Evolutionary conservation across 2,888 invertebrate species (phyloP).

Genomic region (Tinea pellionella): DNA sequence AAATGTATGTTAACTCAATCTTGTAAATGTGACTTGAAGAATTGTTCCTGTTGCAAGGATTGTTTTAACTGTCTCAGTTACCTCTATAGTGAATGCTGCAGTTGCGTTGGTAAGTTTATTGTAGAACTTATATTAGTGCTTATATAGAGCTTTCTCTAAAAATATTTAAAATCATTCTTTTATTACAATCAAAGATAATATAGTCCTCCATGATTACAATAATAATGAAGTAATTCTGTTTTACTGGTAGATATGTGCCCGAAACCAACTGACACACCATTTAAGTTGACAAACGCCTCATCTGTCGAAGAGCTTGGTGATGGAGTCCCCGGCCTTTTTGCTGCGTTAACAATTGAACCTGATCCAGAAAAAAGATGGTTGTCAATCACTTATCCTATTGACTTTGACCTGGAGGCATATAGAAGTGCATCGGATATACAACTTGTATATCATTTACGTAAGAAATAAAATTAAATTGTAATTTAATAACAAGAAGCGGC

Average conservation of each 20-base stretch:
- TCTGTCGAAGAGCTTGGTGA: slow-evolving; percentile 88
- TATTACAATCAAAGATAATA: too few relatives aligned
- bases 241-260: slow-evolving; percentile 83
- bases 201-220: too few relatives aligned
- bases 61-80: slow-evolving; percentile 91
- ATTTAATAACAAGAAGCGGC: too few relatives aligned
- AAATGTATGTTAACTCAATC: slow-evolving; percentile 97
- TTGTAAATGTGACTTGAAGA: slow-evolving; percentile 93
- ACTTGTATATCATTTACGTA: slow-evolving; percentile 78
- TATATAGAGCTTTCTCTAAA: too few relatives aligned
- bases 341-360: slow-evolving; percentile 81
- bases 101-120: slow-evolving; percentile 89
- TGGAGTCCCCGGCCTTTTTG: slow-evolving; percentile 85
- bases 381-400: slow-evolving; percentile 84
- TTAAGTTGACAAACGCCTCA: slow-evolving; percentile 79
- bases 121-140: too few relatives aligned
- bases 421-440: slow-evolving; percentile 76
- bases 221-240: too few relatives aligned
- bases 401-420: slow-evolving; percentile 75
- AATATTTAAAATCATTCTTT: too few relatives aligned
- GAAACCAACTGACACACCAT: slow-evolving; percentile 81
- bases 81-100: slow-evolving; percentile 94
- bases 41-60: slow-evolving; percentile 94
- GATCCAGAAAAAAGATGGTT: slow-evolving; percentile 85
- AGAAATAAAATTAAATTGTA: slow-evolving; percentile 48